Percentiles rank a stretch among this genome's conserved stretches.
Conservation (phyloP, 1,140 invertebrate species). For the Caerostris extrusa region DNA sequence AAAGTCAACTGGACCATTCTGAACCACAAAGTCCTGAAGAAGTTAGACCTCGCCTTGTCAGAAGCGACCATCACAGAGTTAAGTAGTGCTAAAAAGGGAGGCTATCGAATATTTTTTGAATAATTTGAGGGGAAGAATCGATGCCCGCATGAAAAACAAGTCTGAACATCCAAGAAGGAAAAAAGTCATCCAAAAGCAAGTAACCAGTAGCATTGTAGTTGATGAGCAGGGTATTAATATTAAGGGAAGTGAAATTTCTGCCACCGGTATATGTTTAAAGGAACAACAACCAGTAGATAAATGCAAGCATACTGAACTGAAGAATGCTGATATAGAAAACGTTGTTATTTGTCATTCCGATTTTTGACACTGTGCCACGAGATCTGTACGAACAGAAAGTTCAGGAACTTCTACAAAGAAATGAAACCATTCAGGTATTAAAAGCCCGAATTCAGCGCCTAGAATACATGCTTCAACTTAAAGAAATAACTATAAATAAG, state of each 20-base stretch:
- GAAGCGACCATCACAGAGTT: slow-evolving; percentile 20
- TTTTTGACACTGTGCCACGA: slow-evolving; percentile 25
- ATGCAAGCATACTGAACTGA: neutral
- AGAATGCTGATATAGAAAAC: neutral
- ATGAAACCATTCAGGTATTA: slow-evolving; percentile 53
- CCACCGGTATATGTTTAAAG: neutral
- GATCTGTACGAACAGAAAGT: slow-evolving; percentile 52
- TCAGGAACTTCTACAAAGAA: slow-evolving; percentile 9
- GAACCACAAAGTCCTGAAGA: slow-evolving; percentile 56
- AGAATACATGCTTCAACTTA: slow-evolving; percentile 21
- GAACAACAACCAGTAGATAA: neutral
- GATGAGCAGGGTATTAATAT: neutral
- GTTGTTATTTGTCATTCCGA: neutral
- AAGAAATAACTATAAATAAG: slow-evolving; percentile 33
- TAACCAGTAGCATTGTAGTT: neutral
- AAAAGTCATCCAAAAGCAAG: neutral
- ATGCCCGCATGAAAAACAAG: neutral
- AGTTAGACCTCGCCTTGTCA: slow-evolving; percentile 33
- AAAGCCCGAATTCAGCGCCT: slow-evolving; percentile 46
- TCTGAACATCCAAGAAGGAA: neutral
- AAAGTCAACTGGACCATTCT: slow-evolving; percentile 57
- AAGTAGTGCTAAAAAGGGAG: slow-evolving; percentile 28
- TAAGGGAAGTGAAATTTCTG: neutral
- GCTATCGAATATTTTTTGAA: slow-evolving; percentile 38
- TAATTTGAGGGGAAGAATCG: slow-evolving; percentile 47